A percentile compares a stretch with the other conserved stretches of the same genome.
These are phyloP conservation scores for Olivierus martensii DNA, from an alignment of 1,140 invertebrate species.

Conservation along the genomic window DNA sequence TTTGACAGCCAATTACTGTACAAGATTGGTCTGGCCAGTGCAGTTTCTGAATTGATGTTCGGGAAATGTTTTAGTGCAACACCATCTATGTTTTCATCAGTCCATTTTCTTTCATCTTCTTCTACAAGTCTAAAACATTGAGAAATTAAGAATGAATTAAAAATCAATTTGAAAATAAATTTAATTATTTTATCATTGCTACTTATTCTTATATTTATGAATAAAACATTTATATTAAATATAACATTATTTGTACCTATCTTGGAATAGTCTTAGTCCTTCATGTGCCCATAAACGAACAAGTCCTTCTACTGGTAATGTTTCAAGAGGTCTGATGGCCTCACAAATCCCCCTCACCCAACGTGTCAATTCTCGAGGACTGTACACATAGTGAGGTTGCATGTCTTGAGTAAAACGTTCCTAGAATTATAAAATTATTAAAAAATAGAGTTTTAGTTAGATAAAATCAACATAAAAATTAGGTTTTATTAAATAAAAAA, in stretches of 20 bases:
- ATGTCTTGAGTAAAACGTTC: constrained; percentile 98
- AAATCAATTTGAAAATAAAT: not conserved
- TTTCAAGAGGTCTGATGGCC: constrained; percentile 85
- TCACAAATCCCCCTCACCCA: constrained; percentile 99
- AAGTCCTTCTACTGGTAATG: constrained; percentile 77
- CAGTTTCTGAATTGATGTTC: constrained; percentile 67
- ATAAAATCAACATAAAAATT: too few relatives aligned
- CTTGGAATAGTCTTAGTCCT: constrained; percentile 91
- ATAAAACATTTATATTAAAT: not conserved
- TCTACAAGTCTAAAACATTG: constrained; percentile 57
- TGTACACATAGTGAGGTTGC: constrained; percentile 99
- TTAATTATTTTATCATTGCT: not conserved
- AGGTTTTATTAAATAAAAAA: too few relatives aligned
- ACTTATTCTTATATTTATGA: not conserved
- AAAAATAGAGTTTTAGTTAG: too few relatives aligned
- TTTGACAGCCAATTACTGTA: constrained; percentile 99
- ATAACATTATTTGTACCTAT: constrained; percentile 30
- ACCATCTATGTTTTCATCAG: constrained; percentile 92
- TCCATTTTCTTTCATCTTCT: constrained; percentile 89
- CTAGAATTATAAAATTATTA: constrained; percentile 22
- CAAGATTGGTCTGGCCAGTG: constrained; percentile 78
- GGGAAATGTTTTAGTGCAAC: constrained; percentile 94
- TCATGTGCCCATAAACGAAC: constrained; percentile 98
- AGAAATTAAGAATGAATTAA: not conserved
- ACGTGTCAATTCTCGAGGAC: constrained; percentile 97